Conservation (phyloP, 2,113 vertebrate species). For the Pimephales promelas region DNA sequence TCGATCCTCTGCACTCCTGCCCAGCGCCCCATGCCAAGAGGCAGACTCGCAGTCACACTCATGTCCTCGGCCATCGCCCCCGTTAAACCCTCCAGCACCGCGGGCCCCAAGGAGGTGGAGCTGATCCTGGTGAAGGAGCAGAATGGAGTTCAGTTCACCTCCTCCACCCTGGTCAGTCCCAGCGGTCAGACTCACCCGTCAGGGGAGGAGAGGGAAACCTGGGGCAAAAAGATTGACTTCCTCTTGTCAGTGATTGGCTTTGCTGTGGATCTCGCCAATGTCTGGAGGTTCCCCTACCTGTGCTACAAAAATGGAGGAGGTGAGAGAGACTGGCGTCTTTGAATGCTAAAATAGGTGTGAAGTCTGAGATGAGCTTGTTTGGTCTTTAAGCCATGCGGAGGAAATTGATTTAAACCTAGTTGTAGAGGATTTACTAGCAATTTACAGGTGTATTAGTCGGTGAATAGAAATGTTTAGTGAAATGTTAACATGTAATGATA, state of each 20-base stretch:
- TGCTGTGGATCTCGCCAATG: slow-evolving; percentile 87
- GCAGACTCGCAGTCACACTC: slow-evolving; percentile 67
- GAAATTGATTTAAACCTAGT: neutral
- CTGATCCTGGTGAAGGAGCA: slow-evolving; percentile 87
- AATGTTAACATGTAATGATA: neutral
- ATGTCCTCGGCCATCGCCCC: slow-evolving; percentile 80
- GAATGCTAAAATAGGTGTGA: neutral
- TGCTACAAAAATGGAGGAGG: slow-evolving; percentile 93
- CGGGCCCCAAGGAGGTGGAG: slow-evolving; percentile 84
- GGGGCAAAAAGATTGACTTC: slow-evolving; percentile 90
- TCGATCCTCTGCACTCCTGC: slow-evolving; percentile 8
- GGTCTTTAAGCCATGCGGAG: neutral
- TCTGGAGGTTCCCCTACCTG: slow-evolving; percentile 90
- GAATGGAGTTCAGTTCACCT: slow-evolving; percentile 87
- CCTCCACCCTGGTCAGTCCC: slow-evolving; percentile 75
- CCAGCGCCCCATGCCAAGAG: slow-evolving; percentile 66
- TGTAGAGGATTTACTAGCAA: neutral
- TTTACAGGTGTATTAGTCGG: neutral
- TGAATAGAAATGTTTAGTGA: neutral
- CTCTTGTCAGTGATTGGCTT: slow-evolving; percentile 88
- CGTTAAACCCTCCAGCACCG: slow-evolving; percentile 74
- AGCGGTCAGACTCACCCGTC: slow-evolving; percentile 50
- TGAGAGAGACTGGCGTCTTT: slow-evolving; percentile 61
- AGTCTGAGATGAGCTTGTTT: neutral
- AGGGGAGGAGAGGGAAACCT: slow-evolving; percentile 83